A percentile compares a stretch with the other conserved stretches of the same genome.
phyloP scores from a whole-genome alignment of 1,140 invertebrate species.

The Halyomorpha halys region DNA sequence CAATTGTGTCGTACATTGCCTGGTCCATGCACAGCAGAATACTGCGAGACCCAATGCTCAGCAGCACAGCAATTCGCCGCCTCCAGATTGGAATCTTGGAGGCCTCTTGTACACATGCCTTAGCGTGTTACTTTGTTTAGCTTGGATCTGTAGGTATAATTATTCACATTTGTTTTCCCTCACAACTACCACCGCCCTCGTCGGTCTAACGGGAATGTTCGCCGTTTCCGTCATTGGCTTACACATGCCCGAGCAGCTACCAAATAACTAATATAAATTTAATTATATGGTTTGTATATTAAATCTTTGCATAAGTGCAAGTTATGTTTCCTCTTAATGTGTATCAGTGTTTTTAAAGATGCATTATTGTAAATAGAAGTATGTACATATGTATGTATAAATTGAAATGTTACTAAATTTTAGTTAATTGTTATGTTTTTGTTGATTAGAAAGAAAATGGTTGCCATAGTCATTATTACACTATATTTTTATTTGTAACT shows the following conservation, averaged over 20 bases:
- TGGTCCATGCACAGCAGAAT: conserved; percentile 52
- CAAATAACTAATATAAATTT: too few species aligned
- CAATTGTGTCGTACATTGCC: conserved; percentile 79
- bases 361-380: too few species aligned
- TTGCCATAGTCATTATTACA: too few species aligned
- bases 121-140: conserved; percentile 42
- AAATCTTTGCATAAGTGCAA: too few species aligned
- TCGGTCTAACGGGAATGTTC: conserved; percentile 48
- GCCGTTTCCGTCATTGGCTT: conserved; percentile 42
- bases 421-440: too few species aligned
- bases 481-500: too few species aligned
- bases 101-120: conserved; percentile 41
- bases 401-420: too few species aligned
- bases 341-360: too few species aligned
- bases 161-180: conserved; percentile 51
- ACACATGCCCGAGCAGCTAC: conserved; percentile 39
- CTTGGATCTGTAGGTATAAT: conserved; percentile 50
- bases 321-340: too few species aligned
- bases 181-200: conserved; percentile 48
- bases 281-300: too few species aligned
- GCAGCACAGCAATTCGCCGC: conserved; percentile 29
- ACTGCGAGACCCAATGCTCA: not conserved
- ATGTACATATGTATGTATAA: too few species aligned
- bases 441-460: too few species aligned
- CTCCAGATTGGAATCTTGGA: conserved; percentile 35